Conservation (phyloP, 1,140 invertebrate genomes). For the Hyposmocoma kahamanoa region DNA sequence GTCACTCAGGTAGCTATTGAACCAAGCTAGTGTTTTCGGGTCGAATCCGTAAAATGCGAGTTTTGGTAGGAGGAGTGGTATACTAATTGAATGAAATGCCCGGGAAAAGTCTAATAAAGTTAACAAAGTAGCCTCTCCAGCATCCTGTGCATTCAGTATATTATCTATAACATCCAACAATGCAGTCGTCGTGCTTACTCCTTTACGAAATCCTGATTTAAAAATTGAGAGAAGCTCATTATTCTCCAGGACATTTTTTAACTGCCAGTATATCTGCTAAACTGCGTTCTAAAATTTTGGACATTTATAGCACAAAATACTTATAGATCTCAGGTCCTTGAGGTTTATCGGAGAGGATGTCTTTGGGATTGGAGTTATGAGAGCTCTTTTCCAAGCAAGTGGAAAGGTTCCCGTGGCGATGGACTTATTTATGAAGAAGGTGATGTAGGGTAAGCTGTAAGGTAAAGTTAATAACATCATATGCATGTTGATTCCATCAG, state of each 20-base stretch:
- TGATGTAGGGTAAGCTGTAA: background rate
- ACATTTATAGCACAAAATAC: background rate
- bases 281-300: background rate
- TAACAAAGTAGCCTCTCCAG: background rate
- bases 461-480: background rate
- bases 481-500: background rate
- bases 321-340: background rate
- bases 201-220: slow-evolving; percentile 3
- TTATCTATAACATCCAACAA: background rate
- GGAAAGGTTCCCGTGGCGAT: background rate
- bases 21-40: background rate
- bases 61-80: background rate
- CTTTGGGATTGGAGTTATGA: background rate
- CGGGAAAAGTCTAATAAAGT: background rate
- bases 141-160: background rate
- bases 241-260: background rate
- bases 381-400: background rate
- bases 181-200: background rate
- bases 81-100: background rate
- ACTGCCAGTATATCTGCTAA: background rate
- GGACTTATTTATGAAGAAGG: background rate
- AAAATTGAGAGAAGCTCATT: background rate
- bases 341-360: background rate
- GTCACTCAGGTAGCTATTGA: background rate
- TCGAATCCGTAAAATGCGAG: background rate